Evolutionary conservation across 2,113 vertebrate species (phyloP).

Genomic region (Nothobranchius furzeri): DNA sequence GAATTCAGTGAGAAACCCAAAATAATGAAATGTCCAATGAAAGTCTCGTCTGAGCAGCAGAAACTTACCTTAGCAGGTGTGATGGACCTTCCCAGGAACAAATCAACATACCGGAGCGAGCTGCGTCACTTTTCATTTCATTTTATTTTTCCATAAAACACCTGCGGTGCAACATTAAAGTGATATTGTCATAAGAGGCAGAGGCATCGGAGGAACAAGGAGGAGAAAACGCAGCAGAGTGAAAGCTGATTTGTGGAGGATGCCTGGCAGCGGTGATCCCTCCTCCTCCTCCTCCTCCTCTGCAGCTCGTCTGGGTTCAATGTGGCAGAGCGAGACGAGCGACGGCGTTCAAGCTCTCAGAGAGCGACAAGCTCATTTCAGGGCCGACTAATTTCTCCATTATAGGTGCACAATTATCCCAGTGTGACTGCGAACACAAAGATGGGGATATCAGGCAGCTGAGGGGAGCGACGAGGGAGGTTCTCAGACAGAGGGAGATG

Average conservation of each 20-base stretch:
- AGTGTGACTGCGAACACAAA: slow-evolving; percentile 70
- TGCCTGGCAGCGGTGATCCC: slow-evolving; percentile 54
- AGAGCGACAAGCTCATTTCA: slow-evolving; percentile 75
- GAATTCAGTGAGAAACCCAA: neutral
- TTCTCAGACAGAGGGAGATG: slow-evolving; percentile 11
- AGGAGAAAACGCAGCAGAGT: slow-evolving; percentile 45
- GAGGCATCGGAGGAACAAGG: slow-evolving; percentile 26
- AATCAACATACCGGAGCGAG: slow-evolving; percentile 19
- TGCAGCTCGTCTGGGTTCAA: slow-evolving; percentile 53
- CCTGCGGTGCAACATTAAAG: slow-evolving; percentile 65
- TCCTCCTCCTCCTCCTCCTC: slow-evolving; percentile 42
- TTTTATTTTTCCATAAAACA: slow-evolving; percentile 47
- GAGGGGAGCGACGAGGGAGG: slow-evolving; percentile 37
- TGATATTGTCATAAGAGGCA: slow-evolving; percentile 55
- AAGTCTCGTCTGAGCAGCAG: slow-evolving; percentile 1
- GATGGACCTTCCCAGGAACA: slow-evolving; percentile 22
- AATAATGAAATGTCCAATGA: neutral
- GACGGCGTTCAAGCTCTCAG: slow-evolving; percentile 32
- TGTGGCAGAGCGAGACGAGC: slow-evolving; percentile 55
- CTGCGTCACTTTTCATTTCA: slow-evolving; percentile 5
- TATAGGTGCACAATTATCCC: slow-evolving; percentile 77
- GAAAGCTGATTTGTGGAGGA: slow-evolving; percentile 66
- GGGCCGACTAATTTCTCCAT: slow-evolving; percentile 79
- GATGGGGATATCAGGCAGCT: slow-evolving; percentile 52
- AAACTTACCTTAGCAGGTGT: slow-evolving; percentile 4